phyloP scores from a whole-genome alignment of 2,113 vertebrate species.

The Galeopterus variegatus region DNA sequence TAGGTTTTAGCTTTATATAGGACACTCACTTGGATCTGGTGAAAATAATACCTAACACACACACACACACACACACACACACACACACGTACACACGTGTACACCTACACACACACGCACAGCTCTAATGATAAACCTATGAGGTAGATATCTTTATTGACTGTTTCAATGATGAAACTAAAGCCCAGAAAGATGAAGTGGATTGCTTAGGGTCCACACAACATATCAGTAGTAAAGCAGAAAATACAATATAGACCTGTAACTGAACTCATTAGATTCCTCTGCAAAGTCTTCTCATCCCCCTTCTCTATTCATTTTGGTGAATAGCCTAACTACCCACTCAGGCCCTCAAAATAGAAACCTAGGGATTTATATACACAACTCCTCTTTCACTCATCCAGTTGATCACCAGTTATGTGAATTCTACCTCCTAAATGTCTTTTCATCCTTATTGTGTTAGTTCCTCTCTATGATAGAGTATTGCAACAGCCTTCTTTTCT shows the following conservation, averaged over 20 bases:
- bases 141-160: slow-evolving; percentile 43
- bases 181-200: slow-evolving; percentile 71
- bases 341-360: slow-evolving; percentile 29
- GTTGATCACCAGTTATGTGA: neutral
- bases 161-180: slow-evolving; percentile 54
- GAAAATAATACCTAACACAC: neutral
- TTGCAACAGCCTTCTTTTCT: neutral
- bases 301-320: slow-evolving; percentile 1
- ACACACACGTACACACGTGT: neutral
- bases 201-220: slow-evolving; percentile 37
- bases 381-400: neutral
- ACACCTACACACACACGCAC: neutral
- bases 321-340: neutral
- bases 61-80: neutral
- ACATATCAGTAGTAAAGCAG: slow-evolving; percentile 34
- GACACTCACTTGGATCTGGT: neutral
- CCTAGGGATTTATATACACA: neutral
- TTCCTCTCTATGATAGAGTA: neutral
- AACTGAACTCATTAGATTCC: slow-evolving; percentile 18
- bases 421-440: slow-evolving; percentile 20
- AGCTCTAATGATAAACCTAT: slow-evolving; percentile 50
- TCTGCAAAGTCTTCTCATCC: slow-evolving; percentile 22
- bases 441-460: neutral
- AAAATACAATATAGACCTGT: slow-evolving; percentile 50
- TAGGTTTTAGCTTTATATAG: slow-evolving; percentile 61